Evolutionary conservation across 64 coral and sea anemone species (phyloP).

Genomic region (Montipora efflorescens): DNA sequence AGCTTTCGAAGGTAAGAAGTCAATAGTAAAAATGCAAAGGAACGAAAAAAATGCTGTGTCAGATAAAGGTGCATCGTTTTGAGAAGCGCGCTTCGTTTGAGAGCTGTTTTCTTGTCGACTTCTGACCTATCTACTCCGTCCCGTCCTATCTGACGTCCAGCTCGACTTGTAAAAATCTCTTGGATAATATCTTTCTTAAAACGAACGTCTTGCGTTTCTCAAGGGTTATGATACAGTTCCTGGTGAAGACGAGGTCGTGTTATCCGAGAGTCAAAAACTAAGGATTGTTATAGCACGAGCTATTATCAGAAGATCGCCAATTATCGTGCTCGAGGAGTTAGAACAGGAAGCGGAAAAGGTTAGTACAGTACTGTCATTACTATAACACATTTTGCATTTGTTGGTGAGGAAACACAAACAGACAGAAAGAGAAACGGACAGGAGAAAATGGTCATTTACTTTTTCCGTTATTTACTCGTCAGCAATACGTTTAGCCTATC

Average conservation of each 20-base stretch:
- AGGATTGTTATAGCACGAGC: conserved; percentile 73
- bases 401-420: not conserved
- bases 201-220: not conserved
- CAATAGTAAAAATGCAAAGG: not conserved
- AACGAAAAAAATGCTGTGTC: not conserved
- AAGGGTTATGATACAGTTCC: conserved; percentile 80
- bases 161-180: too few relatives aligned
- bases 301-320: conserved; percentile 59
- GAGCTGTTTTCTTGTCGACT: too few relatives aligned
- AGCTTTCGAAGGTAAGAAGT: conserved; percentile 65
- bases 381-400: not conserved
- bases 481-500: too few relatives aligned
- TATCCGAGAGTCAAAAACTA: conserved; percentile 67
- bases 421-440: not conserved
- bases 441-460: too few relatives aligned
- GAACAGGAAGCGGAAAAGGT: conserved; percentile 63
- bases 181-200: not conserved
- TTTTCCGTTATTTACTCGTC: too few relatives aligned
- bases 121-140: too few relatives aligned
- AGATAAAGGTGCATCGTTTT: too few relatives aligned
- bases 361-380: not conserved
- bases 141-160: too few relatives aligned
- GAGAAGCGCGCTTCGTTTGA: too few relatives aligned
- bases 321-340: conserved; percentile 81
- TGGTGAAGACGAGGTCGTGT: conserved; percentile 31